Conservation (phyloP, 2,888 invertebrate species). For the Pachymerium ferrugineum region DNA sequence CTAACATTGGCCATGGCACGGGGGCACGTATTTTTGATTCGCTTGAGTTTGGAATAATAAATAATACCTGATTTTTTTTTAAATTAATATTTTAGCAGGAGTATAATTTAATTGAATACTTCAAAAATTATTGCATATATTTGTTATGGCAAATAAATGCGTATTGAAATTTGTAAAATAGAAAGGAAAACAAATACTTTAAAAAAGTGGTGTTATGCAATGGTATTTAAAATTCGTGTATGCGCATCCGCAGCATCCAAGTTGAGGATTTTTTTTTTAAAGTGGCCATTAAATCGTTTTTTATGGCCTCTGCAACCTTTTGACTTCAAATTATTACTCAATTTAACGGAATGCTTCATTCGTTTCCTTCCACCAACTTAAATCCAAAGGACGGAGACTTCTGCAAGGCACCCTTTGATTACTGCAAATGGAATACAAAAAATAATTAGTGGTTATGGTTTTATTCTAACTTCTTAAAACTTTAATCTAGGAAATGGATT, state of each 20-base stretch:
- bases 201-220: too few species aligned
- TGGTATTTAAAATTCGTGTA: too few species aligned
- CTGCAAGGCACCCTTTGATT: conserved; percentile 58
- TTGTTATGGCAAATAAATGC: too few species aligned
- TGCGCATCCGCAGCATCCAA: too few species aligned
- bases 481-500: not conserved
- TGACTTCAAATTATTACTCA: not conserved
- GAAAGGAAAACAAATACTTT: too few species aligned
- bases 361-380: conserved; percentile 31
- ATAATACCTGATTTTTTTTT: not conserved
- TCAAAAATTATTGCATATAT: too few species aligned
- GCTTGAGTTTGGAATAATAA: not conserved
- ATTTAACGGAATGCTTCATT: conserved; percentile 32
- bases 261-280: too few species aligned
- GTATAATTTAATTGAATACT: too few species aligned
- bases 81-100: not conserved
- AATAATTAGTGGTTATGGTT: not conserved
- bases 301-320: not conserved
- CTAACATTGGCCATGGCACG: conserved; percentile 1
- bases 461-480: not conserved
- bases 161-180: too few species aligned
- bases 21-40: not conserved
- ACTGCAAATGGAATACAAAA: conserved; percentile 45
- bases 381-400: conserved; percentile 16
- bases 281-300: too few species aligned